A percentile compares a stretch with the other conserved stretches of the same genome.
Evolutionary conservation across 1,140 invertebrate species (phyloP).

Genomic region (Calephelis virginiensis): DNA sequence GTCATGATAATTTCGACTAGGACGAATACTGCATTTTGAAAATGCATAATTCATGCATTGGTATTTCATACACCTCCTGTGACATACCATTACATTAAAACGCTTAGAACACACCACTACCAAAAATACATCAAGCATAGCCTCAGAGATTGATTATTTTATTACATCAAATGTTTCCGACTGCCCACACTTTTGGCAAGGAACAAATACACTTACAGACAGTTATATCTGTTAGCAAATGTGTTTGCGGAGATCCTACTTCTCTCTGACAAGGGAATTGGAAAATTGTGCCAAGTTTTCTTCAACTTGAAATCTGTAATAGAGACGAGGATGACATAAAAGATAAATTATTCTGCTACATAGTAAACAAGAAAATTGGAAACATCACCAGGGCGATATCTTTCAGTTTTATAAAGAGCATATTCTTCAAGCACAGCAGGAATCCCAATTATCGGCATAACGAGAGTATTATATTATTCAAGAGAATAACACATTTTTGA

Average conservation of each 20-base stretch:
- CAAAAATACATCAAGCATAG: background rate
- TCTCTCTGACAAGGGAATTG: slow-evolving; percentile 11
- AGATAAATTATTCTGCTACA: background rate
- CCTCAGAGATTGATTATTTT: slow-evolving; percentile 3
- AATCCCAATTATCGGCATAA: background rate
- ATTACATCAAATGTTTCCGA: slow-evolving; percentile 10
- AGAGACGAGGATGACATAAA: background rate
- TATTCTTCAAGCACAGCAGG: background rate
- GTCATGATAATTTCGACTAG: no score
- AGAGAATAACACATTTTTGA: background rate
- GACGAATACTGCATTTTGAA: no score
- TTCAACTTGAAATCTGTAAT: background rate
- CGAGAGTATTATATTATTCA: background rate
- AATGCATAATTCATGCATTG: no score
- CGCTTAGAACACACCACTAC: no score
- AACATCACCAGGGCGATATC: background rate
- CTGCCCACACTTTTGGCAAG: slow-evolving; percentile 12
- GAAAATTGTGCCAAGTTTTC: slow-evolving; percentile 14
- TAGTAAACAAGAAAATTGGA: background rate
- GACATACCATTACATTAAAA: no score
- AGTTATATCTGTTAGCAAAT: slow-evolving; percentile 12
- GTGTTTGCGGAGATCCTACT: slow-evolving; percentile 7
- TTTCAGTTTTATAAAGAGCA: background rate
- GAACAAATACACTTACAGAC: slow-evolving; percentile 3
- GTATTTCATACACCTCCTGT: no score